Base-by-base conservation (phyloP, 2,113 vertebrate genomes). In the Antidorcas marsupialis region DNA sequence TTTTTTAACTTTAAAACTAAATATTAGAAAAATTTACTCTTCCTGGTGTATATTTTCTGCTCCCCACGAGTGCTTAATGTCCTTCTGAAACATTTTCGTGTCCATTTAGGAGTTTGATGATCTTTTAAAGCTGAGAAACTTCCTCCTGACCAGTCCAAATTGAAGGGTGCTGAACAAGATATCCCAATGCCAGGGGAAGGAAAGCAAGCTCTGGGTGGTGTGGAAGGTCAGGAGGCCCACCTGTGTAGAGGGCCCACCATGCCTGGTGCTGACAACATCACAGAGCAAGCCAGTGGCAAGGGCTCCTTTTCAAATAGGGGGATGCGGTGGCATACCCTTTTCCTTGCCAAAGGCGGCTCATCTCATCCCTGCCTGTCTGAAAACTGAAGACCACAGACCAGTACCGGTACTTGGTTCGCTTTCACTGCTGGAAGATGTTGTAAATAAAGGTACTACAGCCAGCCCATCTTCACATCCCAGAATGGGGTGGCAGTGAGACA, bases 41-140 rank as follows among this genome's bases (percentile, higher is more conserved):
- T 25, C 87, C 76, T 50, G 17, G 28, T 25, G 25, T 60, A 16
- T 83, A 83, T 59, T 93, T 92, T 82, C 94, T 67, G 33, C 11
- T 79, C 45, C 78, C 14, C 17, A 2, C 62, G 11, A 43, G 27
- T 43, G 39, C n/a, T 53, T 64, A 7, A 43, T 88, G 43, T 76
- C 45, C 23, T 93, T 89, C 30, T 25, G 33, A 14, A 23, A 45
- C n/a, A 43, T 14, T 39, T 62, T 64, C 50, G 57, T 11, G 71
- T 71, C 43, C n/a, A 16, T 27, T 60, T 64, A 55, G 87, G 28
- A 62, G 7, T 62, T 5, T 30, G 39, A n/a, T 79, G n/a, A 23
- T n/a, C 67, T 74, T 94, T 97, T 62, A 64, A 94, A 91, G 30
- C 82, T 53, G 27, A 88, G 85, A 93, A 79, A 23, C 45, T 39